These are phyloP conservation scores for Drosophila lowei DNA, from an alignment of 1,140 invertebrate genomes.

Conservation along the genomic window DNA sequence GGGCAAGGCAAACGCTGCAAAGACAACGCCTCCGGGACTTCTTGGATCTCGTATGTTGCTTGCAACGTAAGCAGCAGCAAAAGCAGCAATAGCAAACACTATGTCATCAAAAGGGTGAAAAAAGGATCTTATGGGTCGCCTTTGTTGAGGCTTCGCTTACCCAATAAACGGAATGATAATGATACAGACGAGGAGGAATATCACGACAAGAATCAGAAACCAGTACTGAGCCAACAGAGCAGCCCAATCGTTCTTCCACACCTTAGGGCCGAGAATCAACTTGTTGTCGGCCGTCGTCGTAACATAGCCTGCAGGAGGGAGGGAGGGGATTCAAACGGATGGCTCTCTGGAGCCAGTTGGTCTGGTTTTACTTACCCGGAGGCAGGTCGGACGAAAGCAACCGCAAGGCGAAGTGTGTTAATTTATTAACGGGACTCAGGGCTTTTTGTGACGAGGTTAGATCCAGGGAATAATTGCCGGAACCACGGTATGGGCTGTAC, in stretches of 20 bases:
- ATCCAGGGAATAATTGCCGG: conserved; percentile 15
- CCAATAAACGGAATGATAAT: conserved; percentile 87
- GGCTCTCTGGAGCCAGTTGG: no score
- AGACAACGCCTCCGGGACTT: conserved; percentile 90
- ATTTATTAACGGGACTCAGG: conserved; percentile 43
- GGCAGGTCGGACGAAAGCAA: conserved; percentile 24
- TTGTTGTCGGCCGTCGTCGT: conserved; percentile 31
- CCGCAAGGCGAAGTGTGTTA: conserved; percentile 47
- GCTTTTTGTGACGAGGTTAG: not conserved
- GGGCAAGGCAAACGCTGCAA: conserved; percentile 89
- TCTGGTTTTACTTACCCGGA: conserved; percentile 28
- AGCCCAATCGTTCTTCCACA: conserved; percentile 84
- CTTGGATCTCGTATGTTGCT: conserved; percentile 88
- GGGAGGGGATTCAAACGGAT: not conserved
- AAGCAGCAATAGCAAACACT: conserved; percentile 92
- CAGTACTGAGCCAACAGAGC: conserved; percentile 84
- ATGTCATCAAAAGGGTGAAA: conserved; percentile 14
- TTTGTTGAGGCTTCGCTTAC: conserved; percentile 55
- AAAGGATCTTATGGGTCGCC: conserved; percentile 25
- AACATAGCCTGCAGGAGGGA: conserved; percentile 58
- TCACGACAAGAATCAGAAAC: conserved; percentile 84
- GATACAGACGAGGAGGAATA: conserved; percentile 85
- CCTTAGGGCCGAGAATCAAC: conserved; percentile 73
- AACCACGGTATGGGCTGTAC: conserved; percentile 23
- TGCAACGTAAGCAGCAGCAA: conserved; percentile 91